Percentiles rank a stretch among this genome's conserved stretches.
phyloP scores from a whole-genome alignment of 2,888 invertebrate genomes.

The Bellardia bayeri region DNA sequence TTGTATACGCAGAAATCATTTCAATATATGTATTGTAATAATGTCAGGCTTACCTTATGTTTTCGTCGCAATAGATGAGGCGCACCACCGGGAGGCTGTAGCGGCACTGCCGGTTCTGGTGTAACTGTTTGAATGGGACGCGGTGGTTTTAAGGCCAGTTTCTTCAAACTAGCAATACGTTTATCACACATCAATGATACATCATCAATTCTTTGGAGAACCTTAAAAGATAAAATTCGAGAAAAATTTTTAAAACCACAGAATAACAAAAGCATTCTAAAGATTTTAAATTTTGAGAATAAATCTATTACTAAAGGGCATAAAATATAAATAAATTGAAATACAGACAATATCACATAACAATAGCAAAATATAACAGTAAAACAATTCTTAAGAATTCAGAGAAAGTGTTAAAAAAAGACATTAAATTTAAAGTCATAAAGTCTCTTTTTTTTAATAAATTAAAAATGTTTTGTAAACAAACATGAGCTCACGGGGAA shows the following conservation, averaged over 20 bases:
- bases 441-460: not conserved
- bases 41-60: constrained; percentile 81
- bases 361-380: constrained; percentile 22
- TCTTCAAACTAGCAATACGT: constrained; percentile 89
- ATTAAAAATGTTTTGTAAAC: not conserved
- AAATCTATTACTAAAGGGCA: not conserved
- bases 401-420: constrained; percentile 55
- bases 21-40: too few species aligned
- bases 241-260: not conserved
- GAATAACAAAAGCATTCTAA: not conserved
- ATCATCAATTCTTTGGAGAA: constrained; percentile 96
- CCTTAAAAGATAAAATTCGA: constrained; percentile 85
- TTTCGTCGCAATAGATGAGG: constrained; percentile 83
- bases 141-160: constrained; percentile 89
- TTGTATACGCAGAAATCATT: too few species aligned
- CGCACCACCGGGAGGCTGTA: constrained; percentile 86
- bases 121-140: constrained; percentile 92
- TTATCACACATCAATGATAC: constrained; percentile 97
- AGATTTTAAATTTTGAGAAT: not conserved
- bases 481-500: too few species aligned
- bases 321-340: constrained; percentile 19
- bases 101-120: constrained; percentile 88
- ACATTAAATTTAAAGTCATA: not conserved
- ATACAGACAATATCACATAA: not conserved
- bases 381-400: constrained; percentile 44